A percentile compares a stretch with the other conserved stretches of the same genome.
Conservation (phyloP, 2,113 vertebrate species). For the Prunella himalayana region DNA sequence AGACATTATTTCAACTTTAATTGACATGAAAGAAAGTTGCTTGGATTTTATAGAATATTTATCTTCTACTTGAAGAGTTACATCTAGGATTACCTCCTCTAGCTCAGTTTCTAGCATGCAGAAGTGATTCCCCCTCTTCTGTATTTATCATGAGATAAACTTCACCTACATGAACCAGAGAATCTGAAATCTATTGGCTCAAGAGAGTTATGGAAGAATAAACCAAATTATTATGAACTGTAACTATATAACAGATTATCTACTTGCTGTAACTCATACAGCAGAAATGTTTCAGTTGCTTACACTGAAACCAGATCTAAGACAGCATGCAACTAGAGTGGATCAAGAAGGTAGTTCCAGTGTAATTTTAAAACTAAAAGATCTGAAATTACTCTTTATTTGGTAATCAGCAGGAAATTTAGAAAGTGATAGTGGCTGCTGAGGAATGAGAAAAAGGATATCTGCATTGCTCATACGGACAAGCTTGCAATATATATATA, state of each 20-base stretch:
- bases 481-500: neutral
- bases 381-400: neutral
- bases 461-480: neutral
- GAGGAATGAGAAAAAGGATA: neutral
- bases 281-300: neutral
- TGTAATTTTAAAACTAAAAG: neutral
- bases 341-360: neutral
- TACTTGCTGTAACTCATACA: neutral
- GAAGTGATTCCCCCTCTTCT: neutral
- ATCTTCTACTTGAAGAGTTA: neutral
- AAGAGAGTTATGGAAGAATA: neutral
- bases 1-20: neutral
- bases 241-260: too few species aligned
- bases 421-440: neutral
- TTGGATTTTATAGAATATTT: neutral
- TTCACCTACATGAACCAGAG: neutral
- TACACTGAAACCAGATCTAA: neutral
- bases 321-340: neutral
- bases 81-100: neutral
- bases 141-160: neutral
- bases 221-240: neutral
- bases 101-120: neutral
- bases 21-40: neutral
- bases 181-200: neutral
- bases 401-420: neutral